Evolutionary conservation across 2,797 vertebrate species (phyloP).

Genomic region (Peromyscus attwateri): DNA sequence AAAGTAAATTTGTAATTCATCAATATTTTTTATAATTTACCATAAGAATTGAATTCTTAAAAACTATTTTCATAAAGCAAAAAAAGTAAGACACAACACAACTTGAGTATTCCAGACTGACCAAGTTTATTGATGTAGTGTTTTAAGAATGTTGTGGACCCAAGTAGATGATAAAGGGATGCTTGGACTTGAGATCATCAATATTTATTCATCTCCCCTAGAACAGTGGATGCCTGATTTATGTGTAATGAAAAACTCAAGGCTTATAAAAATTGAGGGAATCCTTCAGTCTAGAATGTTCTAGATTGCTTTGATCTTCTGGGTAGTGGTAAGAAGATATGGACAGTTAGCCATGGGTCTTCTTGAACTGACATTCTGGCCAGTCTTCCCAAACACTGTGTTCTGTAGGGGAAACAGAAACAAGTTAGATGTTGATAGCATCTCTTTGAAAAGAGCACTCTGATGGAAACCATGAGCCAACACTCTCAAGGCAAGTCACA

Average conservation of each 20-base stretch:
- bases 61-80: constrained; percentile 86
- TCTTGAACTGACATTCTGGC: constrained; percentile 56
- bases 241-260: constrained; percentile 58
- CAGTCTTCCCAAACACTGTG: constrained; percentile 71
- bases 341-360: constrained; percentile 34
- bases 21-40: constrained; percentile 29
- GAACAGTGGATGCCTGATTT: constrained; percentile 58
- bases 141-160: constrained; percentile 81
- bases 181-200: constrained; percentile 62
- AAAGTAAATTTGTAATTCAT: constrained; percentile 12
- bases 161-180: constrained; percentile 80
- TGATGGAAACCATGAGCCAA: background rate
- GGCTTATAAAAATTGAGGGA: constrained; percentile 79
- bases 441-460: constrained; percentile 29
- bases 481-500: background rate
- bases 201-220: constrained; percentile 70
- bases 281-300: constrained; percentile 72
- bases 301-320: constrained; percentile 77
- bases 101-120: constrained; percentile 88
- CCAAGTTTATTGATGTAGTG: constrained; percentile 87
- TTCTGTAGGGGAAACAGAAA: constrained; percentile 70
- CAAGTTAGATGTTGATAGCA: background rate
- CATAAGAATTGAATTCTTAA: background rate
- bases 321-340: constrained; percentile 71
- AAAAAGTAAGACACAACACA: constrained; percentile 81